phyloP scores from a whole-genome alignment of 2,113 vertebrate species.

The Halcyon senegalensis region DNA sequence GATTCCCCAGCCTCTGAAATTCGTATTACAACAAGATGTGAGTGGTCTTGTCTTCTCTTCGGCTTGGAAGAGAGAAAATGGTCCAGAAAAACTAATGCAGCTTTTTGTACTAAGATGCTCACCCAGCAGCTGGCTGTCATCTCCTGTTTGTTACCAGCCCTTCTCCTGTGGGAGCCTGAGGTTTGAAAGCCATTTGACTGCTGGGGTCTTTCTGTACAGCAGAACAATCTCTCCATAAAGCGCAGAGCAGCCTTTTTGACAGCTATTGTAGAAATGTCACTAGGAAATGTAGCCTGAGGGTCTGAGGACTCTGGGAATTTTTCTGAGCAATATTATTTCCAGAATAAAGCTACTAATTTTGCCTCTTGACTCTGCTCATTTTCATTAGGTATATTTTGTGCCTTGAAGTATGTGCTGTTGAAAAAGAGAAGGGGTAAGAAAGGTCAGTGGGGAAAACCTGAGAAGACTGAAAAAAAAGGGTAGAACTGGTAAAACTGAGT shows the following conservation, averaged over 20 bases:
- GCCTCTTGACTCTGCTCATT: neutral
- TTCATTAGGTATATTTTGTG: slow-evolving; percentile 1
- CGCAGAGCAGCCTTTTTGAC: neutral
- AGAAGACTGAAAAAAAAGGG: neutral
- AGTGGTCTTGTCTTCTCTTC: neutral
- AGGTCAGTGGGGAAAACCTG: neutral
- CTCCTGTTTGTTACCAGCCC: neutral
- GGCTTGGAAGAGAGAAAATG: neutral
- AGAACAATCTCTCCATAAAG: neutral
- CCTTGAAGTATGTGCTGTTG: neutral
- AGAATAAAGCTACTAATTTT: neutral
- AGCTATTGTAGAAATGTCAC: neutral
- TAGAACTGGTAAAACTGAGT: neutral
- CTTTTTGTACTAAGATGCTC: neutral
- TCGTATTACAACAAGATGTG: accelerated
- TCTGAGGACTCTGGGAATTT: neutral
- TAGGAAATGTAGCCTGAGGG: neutral
- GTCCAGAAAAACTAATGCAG: neutral
- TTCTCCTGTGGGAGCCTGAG: neutral
- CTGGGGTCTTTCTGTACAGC: neutral
- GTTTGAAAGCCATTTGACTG: neutral
- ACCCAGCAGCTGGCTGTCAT: neutral
- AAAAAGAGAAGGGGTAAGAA: neutral
- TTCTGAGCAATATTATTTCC: neutral
- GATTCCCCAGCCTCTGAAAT: neutral